Base-by-base conservation (phyloP, 1,140 invertebrate species). In the Akabosia matsudoensis region DNA sequence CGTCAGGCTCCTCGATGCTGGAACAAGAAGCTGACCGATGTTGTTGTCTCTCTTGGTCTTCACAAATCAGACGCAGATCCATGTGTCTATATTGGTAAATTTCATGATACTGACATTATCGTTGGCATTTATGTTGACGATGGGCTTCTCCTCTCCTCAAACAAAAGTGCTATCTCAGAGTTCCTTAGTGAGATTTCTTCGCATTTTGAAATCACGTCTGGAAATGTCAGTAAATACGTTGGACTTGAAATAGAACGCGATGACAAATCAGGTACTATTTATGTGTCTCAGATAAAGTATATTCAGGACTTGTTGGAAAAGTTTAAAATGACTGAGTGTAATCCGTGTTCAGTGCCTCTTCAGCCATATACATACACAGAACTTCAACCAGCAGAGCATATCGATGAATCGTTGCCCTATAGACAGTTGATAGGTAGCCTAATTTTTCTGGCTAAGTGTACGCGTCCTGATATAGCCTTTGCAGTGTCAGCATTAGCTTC, bases 381-480 rank as follows among this genome's bases (percentile, higher is more conserved):
- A 33, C 54, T 78, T 16, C 3, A 33, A n/a, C 33, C 30, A 18
- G 31, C 13, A 13, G 51, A 73, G 7, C 13, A 28, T 37, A 13
- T 52, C 1, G 30, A 51, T 1, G 33, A 3, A 1, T 14, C 45
- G n/a, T 26, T 78, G 67, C 81, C 73, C 56, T 83, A 83, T 76
- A 74, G 82, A 76, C 81, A 84, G 82, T 79, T 80, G 0, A 80
- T 86, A 18, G 84, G 85, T 24, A 79, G 82, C 24, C 76, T 86
- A 13, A 80, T 86, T 67, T 85, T 85, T 67, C 72, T 85, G 26
- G 80, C 83, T 0, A 78, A 80, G 16, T 83, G 82, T 64, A 84
- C 82, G 64, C 81, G 84, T 33, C 85, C 84, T 52, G 84, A 86
- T 79, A 83, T 85, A n/a, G n/a, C 81, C 3, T 85, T 81, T 82